Evolutionary conservation across 1,140 invertebrate genomes (phyloP), one percentile per base, ranked within the genome.

Genomic region (Scaptomyza hsui): DNA sequence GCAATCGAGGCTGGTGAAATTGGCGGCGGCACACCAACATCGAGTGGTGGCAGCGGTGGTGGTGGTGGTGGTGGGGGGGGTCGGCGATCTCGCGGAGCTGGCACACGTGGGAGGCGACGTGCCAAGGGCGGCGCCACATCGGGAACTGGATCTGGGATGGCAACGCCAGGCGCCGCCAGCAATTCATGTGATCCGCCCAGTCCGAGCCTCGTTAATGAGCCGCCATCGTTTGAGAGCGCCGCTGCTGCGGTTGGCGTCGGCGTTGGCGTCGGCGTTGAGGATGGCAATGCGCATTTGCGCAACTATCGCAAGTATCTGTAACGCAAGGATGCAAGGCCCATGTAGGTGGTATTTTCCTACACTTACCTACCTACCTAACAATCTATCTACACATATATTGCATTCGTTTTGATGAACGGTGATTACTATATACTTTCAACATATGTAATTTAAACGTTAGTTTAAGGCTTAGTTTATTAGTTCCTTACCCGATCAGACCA

Each of bases 301-400:
- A 91, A 91, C 55, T 91, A 91, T 78, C 90, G 89, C 24, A 91
- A 91, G 62, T 91, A 90, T 88, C 89, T 91, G 89, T 91, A 90
- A 91, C 77, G 72, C 62, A 70, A 47, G 56, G 56, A 70, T 39
- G 44, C n/a, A n/a, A n/a, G 13, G n/a, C 35, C 47, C 39, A 55
- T 62, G 15, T 62, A 53, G 39, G 18, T 69, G 41, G 51, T 18
- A 49, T 47, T 37, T 32, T 32, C 39, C 35, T 59, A 41, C 55
- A 39, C 51, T 44, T 48, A 51, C 49, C 59, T 26, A 62, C 19
- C 57, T 35, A 52, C 35, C 60, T 47, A 61, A 47, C 47, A 59
- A 51, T 37, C 52, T 57, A 67, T 49, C 55, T 60, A 24, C 10
- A 35, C 5, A 35, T 69, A 62, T 39, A 62, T 41, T 52, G 65